Percentiles rank a stretch among this genome's conserved stretches.
These are phyloP conservation scores for Chondrosia reniformis DNA, from an alignment of 37 sponge, comb jelly and placozoan genomes.

Conservation along the genomic window DNA sequence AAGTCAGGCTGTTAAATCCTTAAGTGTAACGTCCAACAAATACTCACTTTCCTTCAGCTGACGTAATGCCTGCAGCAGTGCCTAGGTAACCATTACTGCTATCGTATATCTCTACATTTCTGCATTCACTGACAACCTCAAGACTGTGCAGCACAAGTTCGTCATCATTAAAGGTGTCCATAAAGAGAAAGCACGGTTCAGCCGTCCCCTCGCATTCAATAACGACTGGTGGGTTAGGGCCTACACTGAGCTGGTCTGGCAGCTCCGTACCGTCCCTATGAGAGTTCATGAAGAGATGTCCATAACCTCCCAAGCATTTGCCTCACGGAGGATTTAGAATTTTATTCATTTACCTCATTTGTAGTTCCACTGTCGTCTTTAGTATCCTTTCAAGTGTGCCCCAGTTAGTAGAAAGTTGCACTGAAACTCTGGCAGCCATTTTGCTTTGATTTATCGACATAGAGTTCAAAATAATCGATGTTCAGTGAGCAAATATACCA, in stretches of 20 bases:
- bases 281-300: no score
- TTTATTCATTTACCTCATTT: constrained; percentile 13
- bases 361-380: neutral
- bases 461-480: no score
- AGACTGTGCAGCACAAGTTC: neutral
- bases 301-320: no score
- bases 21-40: neutral
- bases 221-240: no score
- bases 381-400: neutral
- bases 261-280: no score
- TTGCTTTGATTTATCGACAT: no score
- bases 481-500: no score
- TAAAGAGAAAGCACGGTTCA: neutral
- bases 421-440: no score
- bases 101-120: constrained; percentile 10
- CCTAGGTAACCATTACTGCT: constrained; percentile 1
- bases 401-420: neutral
- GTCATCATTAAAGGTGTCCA: neutral
- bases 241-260: no score
- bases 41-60: neutral
- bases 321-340: no score
- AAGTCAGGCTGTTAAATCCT: no score
- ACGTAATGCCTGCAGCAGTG: neutral
- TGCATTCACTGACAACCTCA: constrained; percentile 1
- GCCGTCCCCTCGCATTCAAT: no score